phyloP scores from a whole-genome alignment of 2,888 invertebrate species.

The Drosophila kanekoi region DNA sequence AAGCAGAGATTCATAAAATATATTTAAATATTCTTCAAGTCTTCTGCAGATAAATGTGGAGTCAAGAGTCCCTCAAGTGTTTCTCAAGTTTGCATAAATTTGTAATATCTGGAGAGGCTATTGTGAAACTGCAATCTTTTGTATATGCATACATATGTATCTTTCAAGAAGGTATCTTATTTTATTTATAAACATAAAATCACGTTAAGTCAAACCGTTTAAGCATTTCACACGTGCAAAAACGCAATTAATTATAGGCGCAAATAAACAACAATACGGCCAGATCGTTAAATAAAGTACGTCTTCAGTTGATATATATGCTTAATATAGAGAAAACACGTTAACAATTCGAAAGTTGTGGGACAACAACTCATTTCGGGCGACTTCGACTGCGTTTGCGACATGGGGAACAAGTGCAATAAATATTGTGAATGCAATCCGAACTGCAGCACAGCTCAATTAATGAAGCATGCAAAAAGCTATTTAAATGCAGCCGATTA shows the following conservation, averaged over 20 bases:
- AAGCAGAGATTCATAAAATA: too few relatives aligned
- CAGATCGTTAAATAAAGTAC: conserved; percentile 41
- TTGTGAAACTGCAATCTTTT: too few relatives aligned
- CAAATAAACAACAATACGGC: conserved; percentile 12
- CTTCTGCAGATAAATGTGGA: too few relatives aligned
- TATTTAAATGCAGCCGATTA: conserved; percentile 54
- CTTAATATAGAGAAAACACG: conserved; percentile 30
- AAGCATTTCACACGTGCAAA: conserved; percentile 34
- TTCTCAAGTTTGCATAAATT: too few relatives aligned
- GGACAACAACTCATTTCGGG: conserved; percentile 50
- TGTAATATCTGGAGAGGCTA: too few relatives aligned
- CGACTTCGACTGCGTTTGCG: conserved; percentile 9
- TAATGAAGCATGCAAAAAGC: conserved; percentile 69
- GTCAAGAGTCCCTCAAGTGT: too few relatives aligned
- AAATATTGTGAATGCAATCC: conserved; percentile 38
- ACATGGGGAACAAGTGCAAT: conserved; percentile 40
- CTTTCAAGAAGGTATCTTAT: background rate
- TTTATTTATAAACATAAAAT: conserved; percentile 15
- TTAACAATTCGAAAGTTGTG: conserved; percentile 67
- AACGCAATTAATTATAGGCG: conserved; percentile 28
- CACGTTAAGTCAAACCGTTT: conserved; percentile 1
- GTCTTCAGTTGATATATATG: conserved; percentile 10
- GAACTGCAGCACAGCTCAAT: conserved; percentile 53
- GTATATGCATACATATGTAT: too few relatives aligned
- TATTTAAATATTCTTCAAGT: too few relatives aligned